Base-by-base conservation (phyloP, 2,797 vertebrate genomes). In the Fringilla coelebs region DNA sequence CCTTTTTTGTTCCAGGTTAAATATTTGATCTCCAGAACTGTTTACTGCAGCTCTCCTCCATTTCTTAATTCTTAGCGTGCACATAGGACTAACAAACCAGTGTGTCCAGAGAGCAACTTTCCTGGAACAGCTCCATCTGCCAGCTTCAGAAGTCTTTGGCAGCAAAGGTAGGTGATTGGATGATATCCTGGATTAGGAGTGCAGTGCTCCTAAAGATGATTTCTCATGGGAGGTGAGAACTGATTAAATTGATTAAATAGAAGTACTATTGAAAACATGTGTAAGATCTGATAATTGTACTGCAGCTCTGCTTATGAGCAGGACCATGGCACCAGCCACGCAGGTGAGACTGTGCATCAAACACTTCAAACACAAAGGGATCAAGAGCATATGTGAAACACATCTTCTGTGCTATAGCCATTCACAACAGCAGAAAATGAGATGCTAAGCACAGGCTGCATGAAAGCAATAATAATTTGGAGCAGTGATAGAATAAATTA, bases 401-500 rank as follows among this genome's bases (percentile, higher is more conserved):
- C 67, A 60, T 88, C 61, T 77, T 32, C 40, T 48, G 45, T 61
- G 52, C 90, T 79, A 46, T 0, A 86, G 74, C 63, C 76, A 54
- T 73, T 91, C 58, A 38, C 65, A 71, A 74, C 3, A 79, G 83
- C 80, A 94, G 91, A 46, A 91, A 93, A 95, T 94, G 85, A 93
- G 88, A 94, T 94, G 77, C 83, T 86, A 78, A 94, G 94, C 76
- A 84, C 73, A 89, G 60, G 36, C 70, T 88, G 67, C 71, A 55
- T 40, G 52, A 86, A 1, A 4, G 80, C 89, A 91, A 91, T 48
- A 90, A 68, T 67, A 90, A 85, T 93, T 89, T 93, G 80, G 88
- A 92, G 84, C 83, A 87, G 48, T 17, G 84, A 81, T 24, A 91
- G 93, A 84, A 95, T 80, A 94, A 93, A 96, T 94, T 92, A 73